Conservation (phyloP, 1,140 invertebrate species). For the Chelonus insularis region DNA sequence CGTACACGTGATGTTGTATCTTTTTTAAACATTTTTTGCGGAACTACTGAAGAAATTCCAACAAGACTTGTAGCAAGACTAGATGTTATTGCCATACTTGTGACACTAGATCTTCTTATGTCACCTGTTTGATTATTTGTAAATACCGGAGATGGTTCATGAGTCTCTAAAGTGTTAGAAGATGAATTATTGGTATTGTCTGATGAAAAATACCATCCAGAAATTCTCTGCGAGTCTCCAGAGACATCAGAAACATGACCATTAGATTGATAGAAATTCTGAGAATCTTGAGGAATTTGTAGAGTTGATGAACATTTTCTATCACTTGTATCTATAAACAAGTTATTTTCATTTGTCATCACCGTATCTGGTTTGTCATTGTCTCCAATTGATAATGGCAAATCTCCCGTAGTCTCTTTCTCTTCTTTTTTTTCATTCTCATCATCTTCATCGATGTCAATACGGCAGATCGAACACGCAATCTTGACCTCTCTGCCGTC, state of each 20-base stretch:
- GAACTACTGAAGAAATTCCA: slow-evolving; percentile 40
- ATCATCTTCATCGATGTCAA: slow-evolving; percentile 45
- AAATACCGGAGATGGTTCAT: not conserved
- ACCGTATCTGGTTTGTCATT: too few species aligned
- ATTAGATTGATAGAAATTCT: too few species aligned
- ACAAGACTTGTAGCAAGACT: slow-evolving; percentile 50
- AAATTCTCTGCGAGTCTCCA: too few species aligned
- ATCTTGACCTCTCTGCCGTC: slow-evolving; percentile 34
- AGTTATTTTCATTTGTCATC: too few species aligned
- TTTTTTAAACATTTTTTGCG: slow-evolving; percentile 32
- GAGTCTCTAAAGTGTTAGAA: not conserved
- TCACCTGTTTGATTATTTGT: not conserved
- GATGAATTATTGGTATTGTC: too few species aligned
- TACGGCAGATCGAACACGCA: slow-evolving; percentile 38
- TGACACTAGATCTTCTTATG: slow-evolving; percentile 34
- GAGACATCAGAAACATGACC: too few species aligned
- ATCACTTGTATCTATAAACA: too few species aligned
- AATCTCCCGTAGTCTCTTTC: not conserved
- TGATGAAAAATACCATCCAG: too few species aligned
- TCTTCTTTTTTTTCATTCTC: slow-evolving; percentile 31
- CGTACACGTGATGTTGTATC: not conserved
- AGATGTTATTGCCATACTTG: slow-evolving; percentile 49
- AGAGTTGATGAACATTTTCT: too few species aligned
- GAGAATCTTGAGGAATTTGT: too few species aligned
- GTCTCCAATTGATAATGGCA: not conserved